Evolutionary conservation across 2,888 invertebrate species (phyloP), one percentile per base, ranked within the genome.

Genomic region (Stramonita haemastoma): DNA sequence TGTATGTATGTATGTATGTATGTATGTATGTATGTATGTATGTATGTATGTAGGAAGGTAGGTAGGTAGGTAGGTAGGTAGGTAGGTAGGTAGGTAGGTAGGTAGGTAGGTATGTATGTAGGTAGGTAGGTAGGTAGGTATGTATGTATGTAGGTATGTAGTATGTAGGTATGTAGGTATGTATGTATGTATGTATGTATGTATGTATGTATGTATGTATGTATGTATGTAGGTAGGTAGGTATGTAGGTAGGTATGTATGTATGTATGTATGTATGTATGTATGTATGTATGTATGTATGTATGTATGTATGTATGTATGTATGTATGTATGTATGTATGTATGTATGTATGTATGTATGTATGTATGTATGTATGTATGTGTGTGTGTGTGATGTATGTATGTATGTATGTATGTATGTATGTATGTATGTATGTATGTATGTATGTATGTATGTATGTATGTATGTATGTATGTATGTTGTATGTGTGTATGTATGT

Each of bases 351-450:
- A 6, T 83, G 46, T 83, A 46, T 83, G 36, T 83, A 79, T 87
- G 46, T 77, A 56, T 79, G 77, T 56, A 79, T 79, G 36, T 81
- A 36, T 46, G 81, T 81, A 19, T 46, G 46, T 46, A 0, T 81
- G 36, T 26, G 46, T 26, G 26, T 26, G 81, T 83, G n/a, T 17
- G 8, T 15, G 34, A 19, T 36, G 81, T 34, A 19, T 13, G 36
- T 81, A 22, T 36, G 81, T 81, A 36, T 36, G 1, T 46, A 5
- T 77, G 81, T 81, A 22, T 81, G 81, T 81, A 32, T 77, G 77
- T 77, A 32, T 77, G 77, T 81, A 36, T 36, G 81, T 81, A 36
- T 81, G 81, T 81, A 36, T 81, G 81, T 46, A n/a, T 81, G 81
- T 22, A 36, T 36, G 81, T 34, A 36, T 81, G 36, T 46, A 36